Evolutionary conservation across 2,888 invertebrate species (phyloP).

Genomic region (Phyto melanocephala): DNA sequence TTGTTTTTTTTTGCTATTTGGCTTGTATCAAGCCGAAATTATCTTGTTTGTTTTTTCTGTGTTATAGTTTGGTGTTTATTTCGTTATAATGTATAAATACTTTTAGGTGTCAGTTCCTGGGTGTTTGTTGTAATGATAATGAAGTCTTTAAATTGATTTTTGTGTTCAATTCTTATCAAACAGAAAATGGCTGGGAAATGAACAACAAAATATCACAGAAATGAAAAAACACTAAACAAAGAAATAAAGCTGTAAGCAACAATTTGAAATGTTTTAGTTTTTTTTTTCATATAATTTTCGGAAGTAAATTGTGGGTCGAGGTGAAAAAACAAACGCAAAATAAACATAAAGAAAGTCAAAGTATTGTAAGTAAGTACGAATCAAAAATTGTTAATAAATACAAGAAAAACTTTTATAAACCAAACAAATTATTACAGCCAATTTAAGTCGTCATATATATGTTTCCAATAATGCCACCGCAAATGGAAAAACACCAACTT

Average conservation of each 20-base stretch:
- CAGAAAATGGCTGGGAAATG: background rate
- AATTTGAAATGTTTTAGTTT: background rate
- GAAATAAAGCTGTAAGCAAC: background rate
- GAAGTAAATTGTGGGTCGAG: too few species aligned
- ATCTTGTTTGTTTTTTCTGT: conserved; percentile 29
- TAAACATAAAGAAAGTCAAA: background rate
- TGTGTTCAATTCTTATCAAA: background rate
- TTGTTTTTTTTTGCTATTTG: background rate
- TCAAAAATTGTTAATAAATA: too few species aligned
- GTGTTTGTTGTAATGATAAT: conserved; percentile 46
- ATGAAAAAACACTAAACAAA: too few species aligned
- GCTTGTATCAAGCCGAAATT: conserved; percentile 2
- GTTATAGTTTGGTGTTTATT: conserved; percentile 3
- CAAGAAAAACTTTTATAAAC: too few species aligned
- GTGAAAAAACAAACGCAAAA: background rate
- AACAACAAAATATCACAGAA: background rate
- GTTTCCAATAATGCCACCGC: too few species aligned
- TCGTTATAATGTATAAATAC: conserved; percentile 1
- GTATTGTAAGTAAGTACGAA: background rate
- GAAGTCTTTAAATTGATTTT: conserved; percentile 51
- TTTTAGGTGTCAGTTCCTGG: conserved; percentile 50
- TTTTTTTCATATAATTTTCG: too few species aligned
- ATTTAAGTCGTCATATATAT: too few species aligned
- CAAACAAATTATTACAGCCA: too few species aligned
- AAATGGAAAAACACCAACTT: too few species aligned